Base-by-base conservation (phyloP, 2,888 invertebrate genomes). In the Diaphora mendica region DNA sequence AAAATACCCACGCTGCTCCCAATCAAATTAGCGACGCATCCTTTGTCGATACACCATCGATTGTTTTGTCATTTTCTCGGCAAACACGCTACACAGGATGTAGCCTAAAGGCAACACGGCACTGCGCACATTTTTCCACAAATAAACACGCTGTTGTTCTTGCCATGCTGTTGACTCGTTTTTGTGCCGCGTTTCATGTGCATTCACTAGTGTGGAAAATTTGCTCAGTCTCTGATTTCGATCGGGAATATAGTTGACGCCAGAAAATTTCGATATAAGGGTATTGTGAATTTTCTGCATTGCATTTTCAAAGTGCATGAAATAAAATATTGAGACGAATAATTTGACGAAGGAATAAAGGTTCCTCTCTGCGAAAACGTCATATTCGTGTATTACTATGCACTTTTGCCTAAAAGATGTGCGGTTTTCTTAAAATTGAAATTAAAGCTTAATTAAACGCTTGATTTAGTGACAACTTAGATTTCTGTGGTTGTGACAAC, bases 121-220 rank as follows among this genome's bases (percentile, higher is more conserved):
- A 30, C 59, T 62, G 70, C 42, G 71, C 55, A 17, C 42, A 70
- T 77, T 77, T 73, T 77, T 74, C 70, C 26, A 72, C 76, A 77
- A 82, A 81, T 71, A 82, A 75, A 65, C 68, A 66, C 66, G 33
- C 5, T 39, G 68, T 68, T 76, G 70, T 75, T 70, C 30, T 42
- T 42, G 23, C 33, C 26, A n/a, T 51, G 64, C 39, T 33, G 64
- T 64, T 64, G 62, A 39, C 35, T 42, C 59, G 55, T 74, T 72
- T 80, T 82, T 83, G 73, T 55, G 62, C 64, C 39, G 64, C 74
- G 77, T 76, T 79, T 76, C 68, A 74, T 75, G 81, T 77, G 73
- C 79, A 76, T 72, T 76, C 77, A 74, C 33, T 79, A 74, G 81
- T 75, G 73, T 44, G 75, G 79, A 79, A 83, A 74, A 71, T 76